These are phyloP conservation scores for Adoxophyes honmai DNA, from an alignment of 1,140 invertebrate genomes.

Conservation along the genomic window DNA sequence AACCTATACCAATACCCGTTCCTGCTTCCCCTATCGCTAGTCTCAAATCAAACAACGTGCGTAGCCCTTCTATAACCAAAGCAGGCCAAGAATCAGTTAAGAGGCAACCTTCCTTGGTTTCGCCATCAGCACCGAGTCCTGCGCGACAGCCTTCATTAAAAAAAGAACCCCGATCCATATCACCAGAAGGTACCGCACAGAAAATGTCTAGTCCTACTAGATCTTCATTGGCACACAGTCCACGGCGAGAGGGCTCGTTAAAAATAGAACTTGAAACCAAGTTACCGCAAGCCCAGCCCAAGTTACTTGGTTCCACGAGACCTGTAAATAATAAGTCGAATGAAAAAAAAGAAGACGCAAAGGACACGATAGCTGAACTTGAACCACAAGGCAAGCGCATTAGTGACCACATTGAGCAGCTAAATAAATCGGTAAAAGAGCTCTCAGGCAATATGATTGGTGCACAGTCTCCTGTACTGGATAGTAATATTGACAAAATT, in stretches of 20 bases:
- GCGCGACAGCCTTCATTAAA: neutral
- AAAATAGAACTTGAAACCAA: too few species aligned
- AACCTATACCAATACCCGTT: too few species aligned
- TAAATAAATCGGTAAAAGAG: constrained; percentile 31
- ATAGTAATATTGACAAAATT: constrained; percentile 61
- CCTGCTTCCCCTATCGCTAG: too few species aligned
- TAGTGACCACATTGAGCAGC: constrained; percentile 35
- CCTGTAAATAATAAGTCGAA: constrained; percentile 15
- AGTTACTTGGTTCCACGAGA: neutral
- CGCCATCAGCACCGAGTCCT: neutral
- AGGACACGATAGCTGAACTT: constrained; percentile 23
- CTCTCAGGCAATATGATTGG: constrained; percentile 28
- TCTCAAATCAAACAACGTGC: too few species aligned
- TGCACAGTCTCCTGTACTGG: constrained; percentile 29
- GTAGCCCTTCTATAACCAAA: too few species aligned
- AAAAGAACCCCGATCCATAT: too few species aligned
- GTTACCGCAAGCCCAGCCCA: neutral
- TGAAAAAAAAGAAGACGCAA: constrained; percentile 22
- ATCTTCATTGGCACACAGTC: too few species aligned
- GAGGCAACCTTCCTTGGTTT: too few species aligned
- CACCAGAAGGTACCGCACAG: too few species aligned
- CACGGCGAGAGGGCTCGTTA: too few species aligned
- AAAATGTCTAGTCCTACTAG: too few species aligned
- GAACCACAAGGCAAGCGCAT: constrained; percentile 36
- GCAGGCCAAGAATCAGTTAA: too few species aligned